A percentile compares a stretch with the other conserved stretches of the same genome.
phyloP scores from a whole-genome alignment of 1,140 invertebrate species.

The Ips typographus region DNA sequence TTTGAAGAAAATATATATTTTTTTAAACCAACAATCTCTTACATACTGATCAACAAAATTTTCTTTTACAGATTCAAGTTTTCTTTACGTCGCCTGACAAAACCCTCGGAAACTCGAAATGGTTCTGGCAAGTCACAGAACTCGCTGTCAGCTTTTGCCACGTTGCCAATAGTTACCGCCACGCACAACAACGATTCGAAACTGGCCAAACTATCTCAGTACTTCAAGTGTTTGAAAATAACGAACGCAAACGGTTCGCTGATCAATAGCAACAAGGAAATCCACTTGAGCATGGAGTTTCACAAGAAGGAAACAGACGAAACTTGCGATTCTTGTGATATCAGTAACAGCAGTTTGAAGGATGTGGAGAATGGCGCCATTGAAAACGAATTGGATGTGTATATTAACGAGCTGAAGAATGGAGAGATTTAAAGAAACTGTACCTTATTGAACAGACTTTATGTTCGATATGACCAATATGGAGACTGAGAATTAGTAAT shows the following conservation, averaged over 20 bases:
- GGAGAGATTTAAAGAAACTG: conserved; percentile 32
- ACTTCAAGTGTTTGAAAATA: conserved; percentile 24
- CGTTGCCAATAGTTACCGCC: conserved; percentile 13
- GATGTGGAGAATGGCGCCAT: conserved; percentile 51
- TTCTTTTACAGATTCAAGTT: conserved; percentile 31
- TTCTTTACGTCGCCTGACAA: conserved; percentile 10
- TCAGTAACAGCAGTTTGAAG: conserved; percentile 53
- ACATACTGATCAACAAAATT: too few species aligned
- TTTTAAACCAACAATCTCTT: too few species aligned
- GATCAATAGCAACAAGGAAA: neutral
- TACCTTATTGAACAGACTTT: neutral
- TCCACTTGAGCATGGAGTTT: conserved; percentile 13
- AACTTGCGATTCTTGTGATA: conserved; percentile 40
- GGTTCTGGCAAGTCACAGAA: conserved; percentile 11
- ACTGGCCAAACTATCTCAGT: conserved; percentile 25
- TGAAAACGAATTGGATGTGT: conserved; percentile 52
- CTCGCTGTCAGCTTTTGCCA: conserved; percentile 17
- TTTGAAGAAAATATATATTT: too few species aligned
- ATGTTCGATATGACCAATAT: neutral
- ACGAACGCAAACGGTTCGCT: neutral
- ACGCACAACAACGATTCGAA: conserved; percentile 5
- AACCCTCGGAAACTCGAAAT: neutral
- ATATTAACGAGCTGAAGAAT: conserved; percentile 49
- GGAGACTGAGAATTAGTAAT: conserved; percentile 29
- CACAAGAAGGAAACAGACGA: conserved; percentile 12